Evolutionary conservation across 2,797 vertebrate species (phyloP).

Genomic region (Cercopithecus mitis): DNA sequence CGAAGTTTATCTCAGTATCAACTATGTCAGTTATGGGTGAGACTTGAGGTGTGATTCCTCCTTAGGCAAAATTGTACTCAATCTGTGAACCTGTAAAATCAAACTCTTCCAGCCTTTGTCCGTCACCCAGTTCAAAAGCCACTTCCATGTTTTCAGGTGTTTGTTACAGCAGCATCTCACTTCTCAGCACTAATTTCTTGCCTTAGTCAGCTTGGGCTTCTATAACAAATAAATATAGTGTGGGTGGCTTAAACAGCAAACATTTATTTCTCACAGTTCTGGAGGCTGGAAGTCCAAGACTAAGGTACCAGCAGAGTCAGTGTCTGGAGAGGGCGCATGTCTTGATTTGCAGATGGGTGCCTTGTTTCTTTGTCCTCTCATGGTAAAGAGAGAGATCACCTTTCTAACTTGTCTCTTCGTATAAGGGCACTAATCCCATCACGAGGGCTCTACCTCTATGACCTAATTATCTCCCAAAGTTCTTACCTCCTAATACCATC

Average conservation of each 20-base stretch:
- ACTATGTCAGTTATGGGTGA: neutral
- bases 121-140: neutral
- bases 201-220: neutral
- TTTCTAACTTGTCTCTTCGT: neutral
- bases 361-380: neutral
- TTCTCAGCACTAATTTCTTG: neutral
- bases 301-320: neutral
- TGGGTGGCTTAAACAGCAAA: neutral
- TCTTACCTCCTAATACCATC: neutral
- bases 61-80: neutral
- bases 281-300: neutral
- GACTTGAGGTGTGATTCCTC: neutral
- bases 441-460: neutral
- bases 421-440: neutral
- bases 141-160: neutral
- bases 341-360: neutral
- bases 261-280: neutral
- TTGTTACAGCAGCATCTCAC: neutral
- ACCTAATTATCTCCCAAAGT: neutral
- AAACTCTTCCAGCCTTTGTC: neutral
- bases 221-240: neutral
- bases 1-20: neutral
- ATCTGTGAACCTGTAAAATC: neutral
- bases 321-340: neutral
- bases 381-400: neutral